Evolutionary conservation across 2,113 vertebrate genomes (phyloP).

Genomic region (Ia io): DNA sequence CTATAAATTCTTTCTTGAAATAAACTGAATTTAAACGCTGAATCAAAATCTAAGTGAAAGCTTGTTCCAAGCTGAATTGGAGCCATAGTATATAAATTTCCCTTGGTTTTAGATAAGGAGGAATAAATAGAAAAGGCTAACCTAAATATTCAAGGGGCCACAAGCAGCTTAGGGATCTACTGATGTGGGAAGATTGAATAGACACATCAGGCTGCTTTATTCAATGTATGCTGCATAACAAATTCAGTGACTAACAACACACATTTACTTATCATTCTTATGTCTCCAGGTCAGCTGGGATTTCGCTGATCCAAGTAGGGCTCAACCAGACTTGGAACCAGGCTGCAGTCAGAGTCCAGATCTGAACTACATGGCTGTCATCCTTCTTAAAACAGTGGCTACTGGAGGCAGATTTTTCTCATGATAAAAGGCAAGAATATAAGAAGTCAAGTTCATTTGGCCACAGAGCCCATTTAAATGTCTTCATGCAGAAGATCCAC

Average conservation of each 20-base stretch:
- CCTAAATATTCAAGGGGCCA: neutral
- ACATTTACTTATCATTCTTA: neutral
- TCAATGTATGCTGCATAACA: neutral
- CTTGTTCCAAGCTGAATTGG: neutral
- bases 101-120: neutral
- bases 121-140: neutral
- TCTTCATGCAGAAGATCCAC: neutral
- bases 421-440: neutral
- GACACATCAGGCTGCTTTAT: neutral
- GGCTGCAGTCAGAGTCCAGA: neutral
- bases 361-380: neutral
- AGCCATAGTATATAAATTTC: neutral
- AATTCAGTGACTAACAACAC: neutral
- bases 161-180: neutral
- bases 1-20: neutral
- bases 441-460: neutral
- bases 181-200: neutral
- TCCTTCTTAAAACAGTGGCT: neutral
- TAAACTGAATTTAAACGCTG: neutral
- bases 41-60: neutral
- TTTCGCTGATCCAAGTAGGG: neutral
- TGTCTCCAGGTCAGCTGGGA: neutral
- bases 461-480: neutral
- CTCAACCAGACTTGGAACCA: neutral
- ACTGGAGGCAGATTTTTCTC: neutral